Conservation (phyloP, 1,140 invertebrate species). For the Tetramorium parvispinum region DNA sequence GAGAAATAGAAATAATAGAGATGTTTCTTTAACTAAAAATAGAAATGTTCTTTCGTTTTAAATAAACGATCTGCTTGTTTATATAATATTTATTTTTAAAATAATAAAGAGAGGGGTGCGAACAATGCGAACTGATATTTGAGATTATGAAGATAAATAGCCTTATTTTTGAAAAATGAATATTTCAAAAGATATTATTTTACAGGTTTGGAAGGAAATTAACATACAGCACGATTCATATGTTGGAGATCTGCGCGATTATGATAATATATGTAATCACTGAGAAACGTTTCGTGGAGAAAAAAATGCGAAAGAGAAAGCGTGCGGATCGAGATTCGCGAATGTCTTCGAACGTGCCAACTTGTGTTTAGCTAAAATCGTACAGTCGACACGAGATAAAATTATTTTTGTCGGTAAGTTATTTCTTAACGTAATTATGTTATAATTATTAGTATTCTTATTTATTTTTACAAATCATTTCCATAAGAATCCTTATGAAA, state of each 20-base stretch:
- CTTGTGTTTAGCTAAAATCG: background rate
- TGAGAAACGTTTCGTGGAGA: background rate
- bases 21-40: background rate
- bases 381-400: too few relatives aligned
- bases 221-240: background rate
- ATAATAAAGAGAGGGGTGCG: background rate
- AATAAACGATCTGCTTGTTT: background rate
- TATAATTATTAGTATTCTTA: background rate
- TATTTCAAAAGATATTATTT: background rate
- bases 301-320: conserved; percentile 38
- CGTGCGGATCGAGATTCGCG: background rate
- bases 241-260: background rate
- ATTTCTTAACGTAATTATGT: background rate
- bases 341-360: background rate
- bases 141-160: background rate
- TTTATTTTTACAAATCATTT: conserved; percentile 17
- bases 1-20: background rate
- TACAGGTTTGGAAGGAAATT: background rate
- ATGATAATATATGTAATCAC: background rate
- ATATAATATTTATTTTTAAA: conserved; percentile 19
- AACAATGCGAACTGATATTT: background rate
- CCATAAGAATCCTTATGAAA: background rate
- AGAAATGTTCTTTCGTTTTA: too few relatives aligned
- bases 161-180: background rate
- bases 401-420: background rate